These are phyloP conservation scores for Antigone vipio DNA, from an alignment of 2,113 vertebrate species.

Conservation along the genomic window DNA sequence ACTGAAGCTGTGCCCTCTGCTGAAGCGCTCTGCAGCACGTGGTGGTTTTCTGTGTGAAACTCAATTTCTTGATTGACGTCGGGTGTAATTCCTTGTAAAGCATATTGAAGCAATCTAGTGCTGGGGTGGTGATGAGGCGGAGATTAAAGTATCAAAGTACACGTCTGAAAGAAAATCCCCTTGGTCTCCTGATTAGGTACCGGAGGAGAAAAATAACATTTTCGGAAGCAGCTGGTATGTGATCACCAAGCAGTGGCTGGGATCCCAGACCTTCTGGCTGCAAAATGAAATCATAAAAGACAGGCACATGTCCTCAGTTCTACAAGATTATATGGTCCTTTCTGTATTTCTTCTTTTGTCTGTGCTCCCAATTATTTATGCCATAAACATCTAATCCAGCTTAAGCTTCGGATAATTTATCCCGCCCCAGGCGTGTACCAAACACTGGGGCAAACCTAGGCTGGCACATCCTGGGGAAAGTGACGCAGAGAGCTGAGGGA, in stretches of 20 bases:
- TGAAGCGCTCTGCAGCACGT: rapidly evolving
- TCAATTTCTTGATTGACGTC: rapidly evolving
- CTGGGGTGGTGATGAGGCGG: not conserved
- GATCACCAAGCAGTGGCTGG: not conserved
- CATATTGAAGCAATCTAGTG: not conserved
- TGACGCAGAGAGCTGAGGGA: not conserved
- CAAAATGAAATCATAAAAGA: not conserved
- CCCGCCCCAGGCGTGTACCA: not conserved
- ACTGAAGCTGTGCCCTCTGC: not conserved
- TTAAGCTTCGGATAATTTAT: not conserved
- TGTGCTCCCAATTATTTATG: not conserved
- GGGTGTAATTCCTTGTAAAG: not conserved
- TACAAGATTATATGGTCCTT: not conserved
- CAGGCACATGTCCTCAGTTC: not conserved
- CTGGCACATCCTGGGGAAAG: not conserved
- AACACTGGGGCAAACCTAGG: not conserved
- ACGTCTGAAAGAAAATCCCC: not conserved
- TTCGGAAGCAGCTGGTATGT: not conserved
- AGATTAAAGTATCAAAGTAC: not conserved
- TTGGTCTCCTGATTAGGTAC: not conserved
- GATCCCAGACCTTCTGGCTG: not conserved
- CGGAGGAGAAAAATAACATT: not conserved
- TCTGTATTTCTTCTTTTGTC: not conserved
- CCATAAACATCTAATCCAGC: not conserved
- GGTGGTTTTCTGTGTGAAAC: rapidly evolving